Evolutionary conservation across 2,888 invertebrate species (phyloP).

Genomic region (Ichneumoninae sp.): DNA sequence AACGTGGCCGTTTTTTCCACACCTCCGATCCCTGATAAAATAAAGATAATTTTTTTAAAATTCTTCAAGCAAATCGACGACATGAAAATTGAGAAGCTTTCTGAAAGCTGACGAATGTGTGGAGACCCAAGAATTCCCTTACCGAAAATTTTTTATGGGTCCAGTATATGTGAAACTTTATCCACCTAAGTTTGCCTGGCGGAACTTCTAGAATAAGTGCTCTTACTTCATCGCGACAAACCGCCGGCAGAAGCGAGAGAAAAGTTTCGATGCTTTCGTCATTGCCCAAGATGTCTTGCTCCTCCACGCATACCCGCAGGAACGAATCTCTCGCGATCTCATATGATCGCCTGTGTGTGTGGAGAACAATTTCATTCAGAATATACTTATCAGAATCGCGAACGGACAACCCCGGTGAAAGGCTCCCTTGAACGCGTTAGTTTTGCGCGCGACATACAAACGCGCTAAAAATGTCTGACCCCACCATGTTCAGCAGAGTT

Average conservation of each 20-base stretch:
- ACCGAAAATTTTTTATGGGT: constrained; percentile 86
- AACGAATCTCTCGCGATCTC: constrained; percentile 22
- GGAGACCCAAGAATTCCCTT: constrained; percentile 55
- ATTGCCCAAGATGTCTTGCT: constrained; percentile 34
- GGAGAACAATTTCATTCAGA: neutral
- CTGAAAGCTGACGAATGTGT: neutral
- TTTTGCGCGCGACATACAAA: neutral
- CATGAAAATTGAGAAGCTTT: neutral
- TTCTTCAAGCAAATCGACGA: neutral
- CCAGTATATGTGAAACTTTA: constrained; percentile 86
- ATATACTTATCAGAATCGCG: neutral
- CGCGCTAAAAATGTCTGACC: too few species aligned
- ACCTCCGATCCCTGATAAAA: constrained; percentile 85
- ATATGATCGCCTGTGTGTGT: constrained; percentile 1
- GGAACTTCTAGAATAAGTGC: constrained; percentile 86
- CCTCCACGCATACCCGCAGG: constrained; percentile 2
- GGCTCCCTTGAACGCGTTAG: neutral
- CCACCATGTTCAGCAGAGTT: neutral
- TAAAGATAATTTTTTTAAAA: neutral
- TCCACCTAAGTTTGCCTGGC: constrained; percentile 88
- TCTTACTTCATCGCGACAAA: constrained; percentile 83
- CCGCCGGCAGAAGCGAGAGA: constrained; percentile 18
- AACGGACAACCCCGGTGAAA: neutral
- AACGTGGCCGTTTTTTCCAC: constrained; percentile 86
- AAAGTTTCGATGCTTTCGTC: neutral